phyloP scores from a whole-genome alignment of 2,797 vertebrate species.

The Bradypodion pumilum region DNA sequence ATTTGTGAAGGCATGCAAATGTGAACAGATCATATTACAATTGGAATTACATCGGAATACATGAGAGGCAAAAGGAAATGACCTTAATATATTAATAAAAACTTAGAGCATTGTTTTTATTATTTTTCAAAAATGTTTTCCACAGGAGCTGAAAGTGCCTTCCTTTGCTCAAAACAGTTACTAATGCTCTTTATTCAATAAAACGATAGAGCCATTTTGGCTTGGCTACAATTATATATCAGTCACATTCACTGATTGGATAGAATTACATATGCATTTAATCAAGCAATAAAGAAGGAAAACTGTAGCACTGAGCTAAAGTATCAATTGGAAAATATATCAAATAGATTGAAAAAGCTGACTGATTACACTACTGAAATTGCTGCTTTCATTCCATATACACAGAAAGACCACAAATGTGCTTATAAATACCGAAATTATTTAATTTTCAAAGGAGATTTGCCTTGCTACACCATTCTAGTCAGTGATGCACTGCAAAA shows the following conservation, averaged over 20 bases:
- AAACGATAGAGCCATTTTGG: background rate
- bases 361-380: too few species aligned
- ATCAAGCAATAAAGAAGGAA: background rate
- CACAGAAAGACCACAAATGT: background rate
- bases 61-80: background rate
- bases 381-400: background rate
- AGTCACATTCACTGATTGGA: background rate
- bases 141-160: background rate
- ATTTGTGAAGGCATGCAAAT: background rate
- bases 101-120: background rate
- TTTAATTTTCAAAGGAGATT: background rate
- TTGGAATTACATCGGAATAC: background rate
- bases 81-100: background rate
- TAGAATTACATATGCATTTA: background rate
- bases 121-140: background rate
- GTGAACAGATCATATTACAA: background rate
- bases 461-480: background rate
- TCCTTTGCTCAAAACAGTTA: background rate
- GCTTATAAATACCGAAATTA: background rate
- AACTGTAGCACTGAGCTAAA: background rate
- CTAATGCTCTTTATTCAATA: background rate
- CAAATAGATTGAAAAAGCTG: background rate
- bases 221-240: background rate
- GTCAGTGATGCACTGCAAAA: too few species aligned
- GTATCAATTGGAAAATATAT: background rate